Evolutionary conservation across 1,140 invertebrate species (phyloP).

Genomic region (Grapholita molesta): DNA sequence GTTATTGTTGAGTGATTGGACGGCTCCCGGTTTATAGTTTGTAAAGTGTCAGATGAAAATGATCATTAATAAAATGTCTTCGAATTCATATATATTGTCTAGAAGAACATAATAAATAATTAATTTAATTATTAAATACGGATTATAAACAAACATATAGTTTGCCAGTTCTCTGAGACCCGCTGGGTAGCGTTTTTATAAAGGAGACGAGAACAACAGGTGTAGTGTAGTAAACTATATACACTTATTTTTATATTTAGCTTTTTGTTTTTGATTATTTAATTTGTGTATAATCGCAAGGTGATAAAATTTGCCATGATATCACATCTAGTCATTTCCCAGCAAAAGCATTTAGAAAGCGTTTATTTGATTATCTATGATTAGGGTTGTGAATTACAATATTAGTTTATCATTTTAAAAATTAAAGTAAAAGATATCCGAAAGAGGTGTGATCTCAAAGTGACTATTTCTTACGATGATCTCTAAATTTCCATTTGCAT

Average conservation of each 20-base stretch:
- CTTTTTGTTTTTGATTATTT: constrained; percentile 3
- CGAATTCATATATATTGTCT: constrained; percentile 41
- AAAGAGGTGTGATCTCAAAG: constrained; percentile 62
- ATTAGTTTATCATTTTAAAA: constrained; percentile 57
- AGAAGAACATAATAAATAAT: constrained; percentile 22
- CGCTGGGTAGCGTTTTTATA: constrained; percentile 26
- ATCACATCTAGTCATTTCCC: constrained; percentile 67
- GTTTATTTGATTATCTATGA: constrained; percentile 44
- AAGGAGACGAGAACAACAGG: background rate
- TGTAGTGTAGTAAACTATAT: constrained; percentile 23
- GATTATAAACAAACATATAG: constrained; percentile 36
- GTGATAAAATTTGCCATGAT: constrained; percentile 56
- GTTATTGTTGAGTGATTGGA: constrained; percentile 74
- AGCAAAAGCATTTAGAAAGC: constrained; percentile 53
- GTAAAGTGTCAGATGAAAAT: constrained; percentile 63
- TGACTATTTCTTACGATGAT: constrained; percentile 55
- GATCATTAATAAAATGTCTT: constrained; percentile 57
- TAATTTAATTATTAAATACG: constrained; percentile 36
- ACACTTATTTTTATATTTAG: constrained; percentile 23
- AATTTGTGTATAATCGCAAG: constrained; percentile 29
- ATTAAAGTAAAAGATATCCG: constrained; percentile 43
- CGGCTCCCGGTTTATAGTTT: constrained; percentile 74
- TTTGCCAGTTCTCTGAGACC: constrained; percentile 35
- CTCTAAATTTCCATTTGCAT: constrained; percentile 66
- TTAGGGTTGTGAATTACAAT: constrained; percentile 75